Percentiles rank a stretch among this genome's conserved stretches.
Conservation (phyloP, 1,140 invertebrate genomes). For the Zophobas morio region DNA sequence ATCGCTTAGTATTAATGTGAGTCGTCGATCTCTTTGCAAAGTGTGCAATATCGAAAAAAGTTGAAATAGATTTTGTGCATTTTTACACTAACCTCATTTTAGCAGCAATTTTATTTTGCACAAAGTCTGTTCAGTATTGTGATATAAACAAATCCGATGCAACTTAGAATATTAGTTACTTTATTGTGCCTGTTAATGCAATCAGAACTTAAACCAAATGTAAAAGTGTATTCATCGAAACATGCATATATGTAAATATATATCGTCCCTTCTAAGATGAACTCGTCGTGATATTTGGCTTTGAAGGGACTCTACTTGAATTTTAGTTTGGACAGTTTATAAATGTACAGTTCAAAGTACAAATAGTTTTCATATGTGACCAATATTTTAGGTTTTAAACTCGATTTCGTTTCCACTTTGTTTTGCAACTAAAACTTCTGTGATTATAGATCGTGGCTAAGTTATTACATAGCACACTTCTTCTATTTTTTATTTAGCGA, state of each 20-base stretch:
- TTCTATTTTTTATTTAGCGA: conserved; percentile 55
- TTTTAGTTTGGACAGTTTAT: conserved; percentile 52
- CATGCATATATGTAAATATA: conserved; percentile 51
- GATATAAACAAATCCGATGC: conserved; percentile 59
- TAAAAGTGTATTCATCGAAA: conserved; percentile 59
- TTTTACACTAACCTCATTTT: conserved; percentile 40
- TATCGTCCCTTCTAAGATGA: conserved; percentile 46
- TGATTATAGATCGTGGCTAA: conserved; percentile 65
- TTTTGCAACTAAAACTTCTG: conserved; percentile 62
- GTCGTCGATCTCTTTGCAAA: conserved; percentile 51
- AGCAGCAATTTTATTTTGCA: conserved; percentile 49
- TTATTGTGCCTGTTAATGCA: conserved; percentile 64
- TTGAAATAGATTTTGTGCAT: conserved; percentile 57
- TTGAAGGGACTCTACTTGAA: conserved; percentile 48
- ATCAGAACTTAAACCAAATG: conserved; percentile 59
- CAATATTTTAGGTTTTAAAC: conserved; percentile 53
- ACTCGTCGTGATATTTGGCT: conserved; percentile 51
- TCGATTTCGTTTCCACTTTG: conserved; percentile 46
- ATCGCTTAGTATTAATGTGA: conserved; percentile 50
- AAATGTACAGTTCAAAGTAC: conserved; percentile 58
- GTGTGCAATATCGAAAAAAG: conserved; percentile 53
- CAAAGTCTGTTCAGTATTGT: conserved; percentile 63
- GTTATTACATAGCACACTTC: conserved; percentile 58
- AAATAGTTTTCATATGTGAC: conserved; percentile 60
- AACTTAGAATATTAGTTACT: conserved; percentile 61